Evolutionary conservation across 37 sponge, comb jelly and placozoan genomes (phyloP).

Genomic region (Oopsacas minuta): DNA sequence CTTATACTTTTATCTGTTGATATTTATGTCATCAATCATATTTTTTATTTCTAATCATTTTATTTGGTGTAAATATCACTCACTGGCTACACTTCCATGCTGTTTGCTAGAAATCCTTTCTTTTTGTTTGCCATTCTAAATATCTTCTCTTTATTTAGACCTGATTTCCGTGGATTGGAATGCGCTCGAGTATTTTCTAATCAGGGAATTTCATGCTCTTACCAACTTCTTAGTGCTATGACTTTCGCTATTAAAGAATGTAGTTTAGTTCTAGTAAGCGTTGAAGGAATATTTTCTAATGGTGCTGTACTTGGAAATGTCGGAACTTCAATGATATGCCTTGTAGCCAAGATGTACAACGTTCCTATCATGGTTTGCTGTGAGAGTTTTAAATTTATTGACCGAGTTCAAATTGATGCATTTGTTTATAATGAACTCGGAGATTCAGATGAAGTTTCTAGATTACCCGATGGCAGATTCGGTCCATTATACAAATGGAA

Average conservation of each 20-base stretch:
- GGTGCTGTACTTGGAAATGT: constrained; percentile 86
- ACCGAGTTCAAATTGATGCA: constrained; percentile 89
- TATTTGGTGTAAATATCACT: too few relatives aligned
- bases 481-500: constrained; percentile 55
- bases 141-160: too few relatives aligned
- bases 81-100: too few relatives aligned
- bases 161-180: background rate
- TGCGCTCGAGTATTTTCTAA: background rate
- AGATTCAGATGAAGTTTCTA: constrained; percentile 77
- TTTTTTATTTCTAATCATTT: too few relatives aligned
- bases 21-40: too few relatives aligned
- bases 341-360: constrained; percentile 84
- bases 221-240: background rate
- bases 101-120: too few relatives aligned
- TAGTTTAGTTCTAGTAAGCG: constrained; percentile 67
- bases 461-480: constrained; percentile 23
- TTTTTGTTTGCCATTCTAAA: too few relatives aligned
- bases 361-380: constrained; percentile 96
- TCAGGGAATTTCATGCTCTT: background rate
- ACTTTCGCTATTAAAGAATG: constrained; percentile 23
- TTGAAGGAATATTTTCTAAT: constrained; percentile 84
- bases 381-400: constrained; percentile 97
- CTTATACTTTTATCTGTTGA: too few relatives aligned
- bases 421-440: constrained; percentile 95
- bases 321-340: constrained; percentile 76